Percentiles rank a stretch among this genome's conserved stretches.
Conservation (phyloP, 2,797 vertebrate species). For the Lateolabrax maculatus region DNA sequence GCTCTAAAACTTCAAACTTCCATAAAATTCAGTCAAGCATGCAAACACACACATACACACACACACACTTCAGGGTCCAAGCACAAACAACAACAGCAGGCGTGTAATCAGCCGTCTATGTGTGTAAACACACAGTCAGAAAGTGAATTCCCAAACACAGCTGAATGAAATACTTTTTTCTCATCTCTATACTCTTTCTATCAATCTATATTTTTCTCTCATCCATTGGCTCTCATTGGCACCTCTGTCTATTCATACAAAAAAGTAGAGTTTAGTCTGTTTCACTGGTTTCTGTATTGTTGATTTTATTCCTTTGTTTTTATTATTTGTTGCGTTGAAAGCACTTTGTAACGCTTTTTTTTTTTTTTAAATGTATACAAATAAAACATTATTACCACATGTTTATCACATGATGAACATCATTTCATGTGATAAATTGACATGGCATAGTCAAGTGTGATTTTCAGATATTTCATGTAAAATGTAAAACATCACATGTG, state of each 20-base stretch:
- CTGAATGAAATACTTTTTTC: background rate
- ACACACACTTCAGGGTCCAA: background rate
- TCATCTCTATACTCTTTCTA: background rate
- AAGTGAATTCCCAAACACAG: slow-evolving; percentile 13
- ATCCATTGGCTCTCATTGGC: background rate
- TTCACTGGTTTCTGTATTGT: background rate
- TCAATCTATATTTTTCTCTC: background rate
- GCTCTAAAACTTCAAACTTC: slow-evolving; percentile 6
- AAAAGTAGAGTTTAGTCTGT: background rate
- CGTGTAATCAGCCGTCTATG: background rate
- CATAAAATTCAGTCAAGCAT: slow-evolving; percentile 5
- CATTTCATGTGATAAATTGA: background rate
- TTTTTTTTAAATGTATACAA: background rate
- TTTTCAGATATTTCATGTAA: background rate
- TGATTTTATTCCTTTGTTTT: background rate
- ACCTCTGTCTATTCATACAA: background rate
- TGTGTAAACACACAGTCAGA: background rate
- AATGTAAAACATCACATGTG: background rate
- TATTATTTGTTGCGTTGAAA: background rate
- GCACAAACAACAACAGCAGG: background rate
- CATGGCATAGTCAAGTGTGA: background rate
- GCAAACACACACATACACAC: background rate
- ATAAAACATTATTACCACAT: background rate
- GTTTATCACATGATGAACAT: background rate
- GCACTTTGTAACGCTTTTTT: background rate